phyloP scores from a whole-genome alignment of 2,797 vertebrate species.

The Scomberomorus guttatus region DNA sequence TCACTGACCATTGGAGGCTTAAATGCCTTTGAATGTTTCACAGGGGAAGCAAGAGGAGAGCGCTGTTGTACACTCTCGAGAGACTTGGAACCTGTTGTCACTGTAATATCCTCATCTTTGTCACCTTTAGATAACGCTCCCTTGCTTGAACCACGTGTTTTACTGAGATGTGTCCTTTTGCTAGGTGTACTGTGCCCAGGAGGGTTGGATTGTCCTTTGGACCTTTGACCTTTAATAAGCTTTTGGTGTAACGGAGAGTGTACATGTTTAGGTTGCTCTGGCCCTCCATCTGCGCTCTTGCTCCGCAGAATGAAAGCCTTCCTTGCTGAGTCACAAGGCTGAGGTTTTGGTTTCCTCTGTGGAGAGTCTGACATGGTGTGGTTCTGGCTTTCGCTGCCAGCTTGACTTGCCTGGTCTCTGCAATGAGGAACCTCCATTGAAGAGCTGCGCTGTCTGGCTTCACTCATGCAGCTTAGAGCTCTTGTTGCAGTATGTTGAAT shows the following conservation, averaged over 20 bases:
- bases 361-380: conserved; percentile 72
- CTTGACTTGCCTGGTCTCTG: conserved; percentile 79
- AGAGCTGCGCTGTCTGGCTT: conserved; percentile 80
- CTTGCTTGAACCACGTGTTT: conserved; percentile 85
- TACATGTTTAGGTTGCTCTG: conserved; percentile 76
- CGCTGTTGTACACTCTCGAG: conserved; percentile 75
- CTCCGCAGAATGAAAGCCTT: conserved; percentile 78
- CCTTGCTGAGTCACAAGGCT: conserved; percentile 71
- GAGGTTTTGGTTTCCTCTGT: conserved; percentile 79
- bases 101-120: conserved; percentile 48
- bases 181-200: conserved; percentile 62
- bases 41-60: conserved; percentile 80
- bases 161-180: conserved; percentile 85
- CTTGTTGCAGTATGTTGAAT: conserved; percentile 67
- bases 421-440: conserved; percentile 77
- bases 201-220: conserved; percentile 79
- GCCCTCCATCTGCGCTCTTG: conserved; percentile 75
- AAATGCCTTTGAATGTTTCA: conserved; percentile 83
- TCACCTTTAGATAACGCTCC: conserved; percentile 82
- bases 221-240: conserved; percentile 80
- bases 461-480: conserved; percentile 72
- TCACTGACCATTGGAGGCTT: conserved; percentile 80
- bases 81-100: conserved; percentile 67
- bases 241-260: conserved; percentile 85
- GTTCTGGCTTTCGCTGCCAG: conserved; percentile 67